Percentiles rank a stretch among this genome's conserved stretches.
phyloP scores from a whole-genome alignment of 2,113 vertebrate genomes.

The Dissostichus mawsoni region DNA sequence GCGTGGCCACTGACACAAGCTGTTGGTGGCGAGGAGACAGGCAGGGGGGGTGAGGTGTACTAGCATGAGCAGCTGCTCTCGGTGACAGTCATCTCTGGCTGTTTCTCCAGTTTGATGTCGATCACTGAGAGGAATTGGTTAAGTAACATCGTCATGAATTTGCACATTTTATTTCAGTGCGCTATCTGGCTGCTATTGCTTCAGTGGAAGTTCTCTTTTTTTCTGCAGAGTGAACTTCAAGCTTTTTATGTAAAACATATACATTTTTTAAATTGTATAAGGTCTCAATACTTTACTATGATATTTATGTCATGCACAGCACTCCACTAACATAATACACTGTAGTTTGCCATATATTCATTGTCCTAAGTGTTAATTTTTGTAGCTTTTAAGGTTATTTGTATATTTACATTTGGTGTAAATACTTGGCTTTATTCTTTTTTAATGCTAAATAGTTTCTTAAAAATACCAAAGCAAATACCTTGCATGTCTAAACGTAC shows the following conservation, averaged over 20 bases:
- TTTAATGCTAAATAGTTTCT: too few species aligned
- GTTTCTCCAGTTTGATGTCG: constrained; percentile 93
- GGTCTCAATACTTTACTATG: too few species aligned
- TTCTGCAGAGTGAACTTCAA: background rate
- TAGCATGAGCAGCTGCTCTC: constrained; percentile 93
- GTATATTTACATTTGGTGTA: too few species aligned
- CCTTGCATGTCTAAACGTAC: too few species aligned
- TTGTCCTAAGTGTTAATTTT: too few species aligned
- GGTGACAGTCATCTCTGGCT: constrained; percentile 90
- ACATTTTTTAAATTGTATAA: too few species aligned
- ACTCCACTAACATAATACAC: too few species aligned
- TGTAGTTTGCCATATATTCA: too few species aligned
- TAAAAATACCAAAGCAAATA: too few species aligned
- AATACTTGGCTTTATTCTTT: too few species aligned
- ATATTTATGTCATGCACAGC: too few species aligned
- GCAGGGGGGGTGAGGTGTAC: constrained; percentile 72
- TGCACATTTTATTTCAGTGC: constrained; percentile 46
- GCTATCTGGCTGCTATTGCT: background rate
- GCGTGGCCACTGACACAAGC: constrained; percentile 83
- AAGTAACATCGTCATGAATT: constrained; percentile 76
- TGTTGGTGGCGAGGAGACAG: constrained; percentile 76
- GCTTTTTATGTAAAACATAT: background rate
- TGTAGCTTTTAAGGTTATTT: too few species aligned
- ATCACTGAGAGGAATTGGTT: constrained; percentile 86
- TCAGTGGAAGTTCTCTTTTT: background rate